Base-by-base conservation (phyloP, 2,113 vertebrate species). In the Acanthisitta chloris region DNA sequence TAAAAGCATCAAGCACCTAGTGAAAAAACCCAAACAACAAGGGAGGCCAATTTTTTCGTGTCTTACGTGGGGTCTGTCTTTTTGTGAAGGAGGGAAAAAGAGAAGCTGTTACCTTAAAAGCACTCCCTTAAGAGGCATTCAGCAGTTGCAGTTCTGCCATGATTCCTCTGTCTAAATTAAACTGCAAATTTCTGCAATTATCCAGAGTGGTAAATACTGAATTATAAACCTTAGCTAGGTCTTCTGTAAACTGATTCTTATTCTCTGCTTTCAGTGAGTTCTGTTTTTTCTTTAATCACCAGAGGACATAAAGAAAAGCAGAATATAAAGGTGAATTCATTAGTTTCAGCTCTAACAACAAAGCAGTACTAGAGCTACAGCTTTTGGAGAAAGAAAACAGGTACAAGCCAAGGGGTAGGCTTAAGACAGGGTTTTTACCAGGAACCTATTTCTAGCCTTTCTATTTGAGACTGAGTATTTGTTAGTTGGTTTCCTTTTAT, bases 171-270 rank as follows among this genome's bases (percentile, higher is more conserved):
- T 61, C 40, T 81, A 92, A 95, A 91, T 72, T 79, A 81, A 87
- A 85, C 23, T 65, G 29, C 58, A 94, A 80, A 85, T 94, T 91
- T 89, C 58, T 76, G 42, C 49, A 92, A 61, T 72, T 90, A 87
- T 26, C 26, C 86, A 3, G 73, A 93, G n/a, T 40, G 31, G 78
- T 85, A 83, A 93, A 88, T 51, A 25, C 80, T 58, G 38, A 51
- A 17, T 67, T 92, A 78, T 81, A 74, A 92, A 59, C 33, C 34
- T 74, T 51, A 61, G 14, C 16, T 49, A 58, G 14, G 17, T 51
- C 21, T 83, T 85, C 48, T 54, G 40, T 70, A 69, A 89, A 76
- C 29, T 57, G 26, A 31, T 69, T 76, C 33, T 66, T 7, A 57
- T 89, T 79, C 65, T 81, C 21, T 69, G 48, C 61, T 89, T 89